Conservation (phyloP, 2,113 vertebrate species). For the Aleadryas rufinucha region DNA sequence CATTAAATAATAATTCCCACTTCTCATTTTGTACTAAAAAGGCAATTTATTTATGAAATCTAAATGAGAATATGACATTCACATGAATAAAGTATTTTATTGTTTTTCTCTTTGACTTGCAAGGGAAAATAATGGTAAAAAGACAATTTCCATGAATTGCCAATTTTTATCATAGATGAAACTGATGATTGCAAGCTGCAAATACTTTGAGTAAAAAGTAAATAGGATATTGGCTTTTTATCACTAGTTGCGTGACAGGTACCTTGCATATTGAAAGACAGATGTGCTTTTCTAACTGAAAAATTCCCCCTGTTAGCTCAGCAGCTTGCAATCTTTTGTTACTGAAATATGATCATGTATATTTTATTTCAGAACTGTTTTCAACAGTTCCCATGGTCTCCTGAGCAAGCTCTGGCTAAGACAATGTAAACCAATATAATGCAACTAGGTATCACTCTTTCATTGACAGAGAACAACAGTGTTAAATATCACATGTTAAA, state of each 20-base stretch:
- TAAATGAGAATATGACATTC: neutral
- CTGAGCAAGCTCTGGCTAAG: neutral
- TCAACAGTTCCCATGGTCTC: neutral
- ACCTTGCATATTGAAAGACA: conserved; percentile 18
- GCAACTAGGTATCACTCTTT: neutral
- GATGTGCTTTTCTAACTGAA: neutral
- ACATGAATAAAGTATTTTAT: neutral
- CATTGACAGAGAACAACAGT: neutral
- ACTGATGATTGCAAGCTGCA: conserved; percentile 12
- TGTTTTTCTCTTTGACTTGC: neutral
- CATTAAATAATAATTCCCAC: neutral
- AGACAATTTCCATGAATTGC: neutral
- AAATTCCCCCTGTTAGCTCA: neutral
- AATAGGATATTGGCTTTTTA: conserved; percentile 52
- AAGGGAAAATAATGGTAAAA: conserved; percentile 26
- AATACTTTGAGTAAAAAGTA: conserved; percentile 18
- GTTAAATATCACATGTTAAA: neutral
- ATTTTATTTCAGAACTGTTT: conserved; percentile 22
- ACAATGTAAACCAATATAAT: neutral
- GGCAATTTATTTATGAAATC: neutral
- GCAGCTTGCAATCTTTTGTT: neutral
- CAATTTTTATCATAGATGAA: conserved; percentile 13
- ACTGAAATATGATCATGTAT: neutral
- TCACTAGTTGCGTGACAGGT: neutral
- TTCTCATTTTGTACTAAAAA: neutral